Conservation (phyloP, 2,797 vertebrate species). For the Hippoglossus hippoglossus region DNA sequence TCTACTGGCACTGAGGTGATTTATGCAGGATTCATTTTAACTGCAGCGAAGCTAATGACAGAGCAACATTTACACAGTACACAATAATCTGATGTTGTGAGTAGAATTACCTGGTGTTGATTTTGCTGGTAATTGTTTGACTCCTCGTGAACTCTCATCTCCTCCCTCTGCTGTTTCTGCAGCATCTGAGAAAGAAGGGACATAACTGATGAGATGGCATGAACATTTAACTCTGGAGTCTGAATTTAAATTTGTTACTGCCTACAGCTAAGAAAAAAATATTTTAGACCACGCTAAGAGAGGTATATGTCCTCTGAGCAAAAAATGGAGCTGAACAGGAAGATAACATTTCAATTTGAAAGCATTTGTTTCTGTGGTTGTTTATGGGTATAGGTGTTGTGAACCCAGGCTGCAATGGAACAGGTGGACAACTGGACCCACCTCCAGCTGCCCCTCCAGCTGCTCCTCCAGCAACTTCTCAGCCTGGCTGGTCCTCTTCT, state of each 20-base stretch:
- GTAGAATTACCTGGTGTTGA: constrained; percentile 78
- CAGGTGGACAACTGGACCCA: constrained; percentile 50
- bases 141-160: constrained; percentile 81
- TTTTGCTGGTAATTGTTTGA: constrained; percentile 84
- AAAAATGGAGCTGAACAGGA: no score
- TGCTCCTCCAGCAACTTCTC: constrained; percentile 78
- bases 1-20: constrained; percentile 49
- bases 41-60: background rate
- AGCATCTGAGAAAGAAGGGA: constrained; percentile 75
- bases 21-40: background rate
- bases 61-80: background rate
- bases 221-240: background rate
- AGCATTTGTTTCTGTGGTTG: background rate
- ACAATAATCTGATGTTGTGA: background rate
- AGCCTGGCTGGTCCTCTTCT: constrained; percentile 75
- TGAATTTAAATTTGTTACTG: background rate
- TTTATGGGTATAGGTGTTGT: no score
- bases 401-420: background rate
- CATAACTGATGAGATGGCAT: no score
- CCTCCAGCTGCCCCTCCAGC: constrained; percentile 76
- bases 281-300: no score
- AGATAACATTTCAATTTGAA: no score
- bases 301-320: no score
- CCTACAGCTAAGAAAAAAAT: background rate
- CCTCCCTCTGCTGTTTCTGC: constrained; percentile 79